phyloP scores from a whole-genome alignment of 2,113 vertebrate genomes.

The Bothrops jararaca region DNA sequence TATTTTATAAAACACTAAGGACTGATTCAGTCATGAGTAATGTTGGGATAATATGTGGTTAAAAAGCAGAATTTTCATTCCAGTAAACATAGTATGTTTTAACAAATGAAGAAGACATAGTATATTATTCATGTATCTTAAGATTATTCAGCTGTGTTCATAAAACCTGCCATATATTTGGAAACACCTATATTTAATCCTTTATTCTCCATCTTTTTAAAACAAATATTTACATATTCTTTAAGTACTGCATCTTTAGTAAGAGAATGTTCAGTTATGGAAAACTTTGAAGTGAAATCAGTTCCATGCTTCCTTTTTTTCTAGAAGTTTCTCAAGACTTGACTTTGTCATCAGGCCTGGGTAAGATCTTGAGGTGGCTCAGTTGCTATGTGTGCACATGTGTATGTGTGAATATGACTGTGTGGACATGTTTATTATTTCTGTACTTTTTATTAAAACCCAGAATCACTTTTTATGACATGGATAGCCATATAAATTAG shows the following conservation, averaged over 20 bases:
- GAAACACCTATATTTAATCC: neutral
- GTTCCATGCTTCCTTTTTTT: no score
- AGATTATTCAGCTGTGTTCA: neutral
- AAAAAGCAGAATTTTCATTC: neutral
- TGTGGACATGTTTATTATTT: no score
- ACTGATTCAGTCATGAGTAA: neutral
- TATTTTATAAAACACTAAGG: neutral
- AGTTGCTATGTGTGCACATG: no score
- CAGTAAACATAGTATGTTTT: neutral
- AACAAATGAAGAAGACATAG: neutral
- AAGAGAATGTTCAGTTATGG: neutral
- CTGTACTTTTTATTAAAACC: no score
- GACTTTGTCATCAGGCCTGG: no score
- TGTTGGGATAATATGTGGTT: neutral
- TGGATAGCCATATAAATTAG: neutral
- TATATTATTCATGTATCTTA: no score
- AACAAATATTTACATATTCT: neutral
- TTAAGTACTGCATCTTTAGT: neutral
- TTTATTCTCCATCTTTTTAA: neutral
- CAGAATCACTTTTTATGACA: no score
- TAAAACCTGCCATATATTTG: neutral
- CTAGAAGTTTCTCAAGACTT: no score
- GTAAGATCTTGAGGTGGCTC: no score
- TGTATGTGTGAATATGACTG: no score
- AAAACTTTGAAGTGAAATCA: no score